These are phyloP conservation scores for Clarias magur DNA, from an alignment of 2,113 vertebrate species.

Conservation along the genomic window DNA sequence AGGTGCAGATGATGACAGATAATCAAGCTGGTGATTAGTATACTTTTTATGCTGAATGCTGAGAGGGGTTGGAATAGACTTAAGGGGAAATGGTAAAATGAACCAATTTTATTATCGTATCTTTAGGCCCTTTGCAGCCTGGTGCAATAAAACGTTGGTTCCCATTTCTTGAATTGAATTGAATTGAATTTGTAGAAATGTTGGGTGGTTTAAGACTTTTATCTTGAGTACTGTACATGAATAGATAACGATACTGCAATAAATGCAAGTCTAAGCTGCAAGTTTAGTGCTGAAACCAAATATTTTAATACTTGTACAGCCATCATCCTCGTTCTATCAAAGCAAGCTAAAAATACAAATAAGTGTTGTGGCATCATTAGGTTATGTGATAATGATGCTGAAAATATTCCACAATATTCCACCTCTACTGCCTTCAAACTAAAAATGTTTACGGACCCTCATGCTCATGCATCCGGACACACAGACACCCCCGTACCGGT, in stretches of 20 bases:
- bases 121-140: no score
- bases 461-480: background rate
- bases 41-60: no score
- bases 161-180: no score
- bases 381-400: background rate
- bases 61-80: no score
- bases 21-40: no score
- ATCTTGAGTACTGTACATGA: background rate
- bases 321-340: background rate
- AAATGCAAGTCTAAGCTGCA: background rate
- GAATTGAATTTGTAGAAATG: no score
- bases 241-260: background rate
- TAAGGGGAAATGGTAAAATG: no score
- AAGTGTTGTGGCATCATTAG: background rate
- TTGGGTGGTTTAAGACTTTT: no score
- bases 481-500: conserved; percentile 72
- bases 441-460: no score
- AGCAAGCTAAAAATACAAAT: background rate
- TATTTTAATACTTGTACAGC: background rate
- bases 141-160: no score
- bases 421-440: background rate
- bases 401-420: background rate
- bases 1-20: no score
- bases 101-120: no score
- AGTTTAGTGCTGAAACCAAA: background rate